phyloP scores from a whole-genome alignment of 2,797 vertebrate species.

The Halcyon badia region DNA sequence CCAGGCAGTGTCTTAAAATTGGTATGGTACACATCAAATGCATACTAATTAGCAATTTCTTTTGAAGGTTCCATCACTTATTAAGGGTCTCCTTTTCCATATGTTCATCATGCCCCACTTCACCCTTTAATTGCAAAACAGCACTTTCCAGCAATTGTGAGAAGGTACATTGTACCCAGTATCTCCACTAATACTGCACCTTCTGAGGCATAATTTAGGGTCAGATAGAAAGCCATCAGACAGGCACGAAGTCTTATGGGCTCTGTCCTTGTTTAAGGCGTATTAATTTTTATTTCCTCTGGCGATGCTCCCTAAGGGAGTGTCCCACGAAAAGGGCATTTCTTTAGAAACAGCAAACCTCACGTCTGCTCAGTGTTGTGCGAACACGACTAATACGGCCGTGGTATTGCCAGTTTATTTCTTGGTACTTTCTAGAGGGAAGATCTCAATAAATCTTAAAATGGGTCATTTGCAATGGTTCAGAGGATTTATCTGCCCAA shows the following conservation, averaged over 20 bases:
- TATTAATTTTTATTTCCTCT: not conserved
- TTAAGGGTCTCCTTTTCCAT: slow-evolving; percentile 81
- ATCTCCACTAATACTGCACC: slow-evolving; percentile 72
- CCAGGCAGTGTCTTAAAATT: slow-evolving; percentile 84
- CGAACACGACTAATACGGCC: not conserved
- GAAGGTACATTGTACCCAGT: slow-evolving; percentile 74
- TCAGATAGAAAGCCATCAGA: slow-evolving; percentile 65
- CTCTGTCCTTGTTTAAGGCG: slow-evolving; percentile 46
- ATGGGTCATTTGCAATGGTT: fast-evolving
- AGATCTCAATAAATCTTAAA: not conserved
- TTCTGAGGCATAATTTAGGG: slow-evolving; percentile 73
- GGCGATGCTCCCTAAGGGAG: not conserved
- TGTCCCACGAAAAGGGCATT: not conserved
- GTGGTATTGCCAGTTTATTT: not conserved
- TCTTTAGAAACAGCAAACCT: slow-evolving; percentile 33
- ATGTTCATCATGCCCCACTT: slow-evolving; percentile 83
- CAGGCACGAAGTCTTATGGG: slow-evolving; percentile 39
- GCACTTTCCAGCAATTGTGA: slow-evolving; percentile 77
- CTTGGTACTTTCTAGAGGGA: not conserved
- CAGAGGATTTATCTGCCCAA: not conserved
- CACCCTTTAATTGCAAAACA: slow-evolving; percentile 82
- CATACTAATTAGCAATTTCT: slow-evolving; percentile 84
- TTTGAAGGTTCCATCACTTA: slow-evolving; percentile 81
- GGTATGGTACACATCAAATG: slow-evolving; percentile 81
- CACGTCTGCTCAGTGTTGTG: not conserved